A percentile compares a stretch with the other conserved stretches of the same genome.
Conservation (phyloP, 2,888 invertebrate species). For the Euclidia mi region DNA sequence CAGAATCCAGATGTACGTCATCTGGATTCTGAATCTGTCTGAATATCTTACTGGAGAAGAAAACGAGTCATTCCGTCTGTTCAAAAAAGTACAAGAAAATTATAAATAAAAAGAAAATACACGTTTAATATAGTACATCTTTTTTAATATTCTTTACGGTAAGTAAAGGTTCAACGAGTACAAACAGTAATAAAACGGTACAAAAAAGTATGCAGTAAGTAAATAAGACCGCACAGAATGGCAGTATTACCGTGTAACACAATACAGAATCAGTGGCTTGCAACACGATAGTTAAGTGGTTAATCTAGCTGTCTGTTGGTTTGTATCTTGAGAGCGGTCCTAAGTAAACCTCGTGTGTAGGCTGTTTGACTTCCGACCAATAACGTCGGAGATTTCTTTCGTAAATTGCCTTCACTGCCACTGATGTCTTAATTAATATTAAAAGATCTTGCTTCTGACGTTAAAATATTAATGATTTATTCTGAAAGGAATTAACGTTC, state of each 20-base stretch:
- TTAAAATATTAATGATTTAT: conserved; percentile 7
- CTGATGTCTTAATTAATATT: conserved; percentile 46
- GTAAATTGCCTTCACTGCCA: conserved; percentile 62
- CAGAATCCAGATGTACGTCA: too few relatives aligned
- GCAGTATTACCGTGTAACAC: conserved; percentile 46
- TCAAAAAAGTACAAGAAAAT: too few relatives aligned
- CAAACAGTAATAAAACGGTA: neutral
- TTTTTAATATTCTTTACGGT: too few relatives aligned
- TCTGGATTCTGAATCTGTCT: too few relatives aligned
- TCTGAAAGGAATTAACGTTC: neutral
- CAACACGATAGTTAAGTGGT: conserved; percentile 70
- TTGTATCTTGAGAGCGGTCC: conserved; percentile 71
- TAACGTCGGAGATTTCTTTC: conserved; percentile 71
- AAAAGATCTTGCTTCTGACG: conserved; percentile 15
- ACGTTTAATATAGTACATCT: too few relatives aligned
- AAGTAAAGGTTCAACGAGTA: too few relatives aligned
- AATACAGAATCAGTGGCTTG: conserved; percentile 61
- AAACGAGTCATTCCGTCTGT: too few relatives aligned
- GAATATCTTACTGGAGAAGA: too few relatives aligned
- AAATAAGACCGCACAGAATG: conserved; percentile 20
- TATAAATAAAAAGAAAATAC: too few relatives aligned
- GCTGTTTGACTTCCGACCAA: conserved; percentile 75
- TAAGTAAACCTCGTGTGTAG: conserved; percentile 79
- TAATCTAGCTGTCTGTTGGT: conserved; percentile 79
- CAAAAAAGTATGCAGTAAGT: conserved; percentile 4